Percentiles rank a stretch among this genome's conserved stretches.
Evolutionary conservation across 2,888 invertebrate genomes (phyloP).

Genomic region (Temnothorax unifasciatus): DNA sequence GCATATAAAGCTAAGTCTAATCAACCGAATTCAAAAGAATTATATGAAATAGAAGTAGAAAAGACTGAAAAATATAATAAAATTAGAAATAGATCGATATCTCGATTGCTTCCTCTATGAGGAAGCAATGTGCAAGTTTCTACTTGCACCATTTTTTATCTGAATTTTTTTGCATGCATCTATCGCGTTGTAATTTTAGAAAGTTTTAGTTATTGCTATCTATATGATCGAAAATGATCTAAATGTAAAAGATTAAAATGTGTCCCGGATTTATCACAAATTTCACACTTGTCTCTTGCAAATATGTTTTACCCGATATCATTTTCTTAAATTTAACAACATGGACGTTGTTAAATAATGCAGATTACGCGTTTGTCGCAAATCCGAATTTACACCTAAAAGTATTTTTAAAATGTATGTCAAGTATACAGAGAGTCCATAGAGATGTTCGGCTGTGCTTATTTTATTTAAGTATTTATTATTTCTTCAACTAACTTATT

Average conservation of each 20-base stretch:
- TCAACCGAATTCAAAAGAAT: too few species aligned
- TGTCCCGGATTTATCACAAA: background rate
- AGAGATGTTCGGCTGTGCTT: slow-evolving; percentile 63
- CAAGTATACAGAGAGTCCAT: slow-evolving; percentile 73
- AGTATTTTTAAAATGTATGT: slow-evolving; percentile 76
- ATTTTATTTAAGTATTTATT: too few species aligned
- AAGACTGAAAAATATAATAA: too few species aligned
- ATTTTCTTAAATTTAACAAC: slow-evolving; percentile 37
- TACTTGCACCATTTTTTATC: too few species aligned
- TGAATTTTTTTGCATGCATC: background rate
- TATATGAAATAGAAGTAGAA: too few species aligned
- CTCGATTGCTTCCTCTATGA: too few species aligned
- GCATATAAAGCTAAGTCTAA: too few species aligned
- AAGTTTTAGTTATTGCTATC: slow-evolving; percentile 7
- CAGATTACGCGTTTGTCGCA: slow-evolving; percentile 56
- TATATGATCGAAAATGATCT: background rate
- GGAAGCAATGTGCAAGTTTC: too few species aligned
- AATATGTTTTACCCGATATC: background rate
- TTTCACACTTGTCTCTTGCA: background rate
- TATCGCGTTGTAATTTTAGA: background rate
- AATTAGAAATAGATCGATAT: too few species aligned
- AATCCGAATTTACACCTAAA: slow-evolving; percentile 70
- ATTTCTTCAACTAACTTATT: too few species aligned
- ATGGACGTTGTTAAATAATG: slow-evolving; percentile 55
- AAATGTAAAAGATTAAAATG: slow-evolving; percentile 7